Base-by-base conservation (phyloP, 2,888 invertebrate genomes). In the Zaprionus obscuricornis region DNA sequence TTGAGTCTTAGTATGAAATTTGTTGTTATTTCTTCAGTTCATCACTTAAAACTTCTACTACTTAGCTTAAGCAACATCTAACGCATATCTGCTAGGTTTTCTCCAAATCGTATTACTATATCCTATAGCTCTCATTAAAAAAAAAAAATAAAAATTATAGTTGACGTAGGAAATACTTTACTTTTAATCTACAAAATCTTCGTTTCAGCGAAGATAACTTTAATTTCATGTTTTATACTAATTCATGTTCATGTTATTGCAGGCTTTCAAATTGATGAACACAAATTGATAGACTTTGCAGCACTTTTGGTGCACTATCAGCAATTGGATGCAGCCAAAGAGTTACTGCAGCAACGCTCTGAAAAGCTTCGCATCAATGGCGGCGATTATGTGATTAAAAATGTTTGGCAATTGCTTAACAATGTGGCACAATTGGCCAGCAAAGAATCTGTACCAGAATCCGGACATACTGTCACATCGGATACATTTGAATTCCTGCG, bases 211-310 rank as follows among this genome's bases (percentile, higher is more conserved):
- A n/a, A n/a, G n/a, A n/a, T n/a, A n/a, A n/a, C n/a, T n/a, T n/a
- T n/a, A n/a, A n/a, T n/a, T n/a, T n/a, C n/a, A n/a, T n/a, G n/a
- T n/a, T n/a, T n/a, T n/a, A 11, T 13, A 31, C 13, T 11, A 45
- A 4, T n/a, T 17, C 2, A 13, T n/a, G 6, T 17, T 17, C 2
- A 29, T 29, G n/a, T 7, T 20, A 2, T 5, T 54, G 1, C 17
- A 90, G 90, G 91, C 55, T 94, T 94, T 79, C 88, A 85, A 0
- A 74, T 95, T 10, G 95, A 95, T 84, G 92, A 92, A 69, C 93
- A 91, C 81, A 95, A 95, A 88, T 88, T 94, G 1, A 90, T 95
- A 1, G 93, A 93, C 76, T 93, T 92, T 55, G 93, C 93, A 0
- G 92, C 92, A 0, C 88, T 93, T 3, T 90, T 94, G 87, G 92